Evolutionary conservation across 2,113 vertebrate genomes (phyloP).

Genomic region (Actenoides lindsayi): DNA sequence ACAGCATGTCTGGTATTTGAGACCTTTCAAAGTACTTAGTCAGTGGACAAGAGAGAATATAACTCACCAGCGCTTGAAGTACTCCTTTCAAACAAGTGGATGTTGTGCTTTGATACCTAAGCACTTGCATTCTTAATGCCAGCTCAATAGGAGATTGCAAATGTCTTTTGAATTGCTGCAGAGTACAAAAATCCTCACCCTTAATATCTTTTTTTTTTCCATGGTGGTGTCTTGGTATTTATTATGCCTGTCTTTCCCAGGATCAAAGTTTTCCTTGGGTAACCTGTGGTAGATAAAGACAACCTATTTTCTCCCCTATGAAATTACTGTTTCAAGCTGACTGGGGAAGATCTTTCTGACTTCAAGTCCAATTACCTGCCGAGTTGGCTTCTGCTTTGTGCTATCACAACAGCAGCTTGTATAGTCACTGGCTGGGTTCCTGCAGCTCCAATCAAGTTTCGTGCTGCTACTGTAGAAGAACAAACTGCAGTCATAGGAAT

Average conservation of each 20-base stretch:
- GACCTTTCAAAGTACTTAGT: neutral
- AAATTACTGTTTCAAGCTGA: slow-evolving; percentile 13
- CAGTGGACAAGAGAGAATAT: neutral
- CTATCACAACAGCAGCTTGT: slow-evolving; percentile 44
- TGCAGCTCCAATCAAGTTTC: slow-evolving; percentile 48
- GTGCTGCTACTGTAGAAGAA: slow-evolving; percentile 44
- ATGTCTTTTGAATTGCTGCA: neutral
- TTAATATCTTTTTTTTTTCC: neutral
- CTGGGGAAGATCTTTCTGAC: neutral
- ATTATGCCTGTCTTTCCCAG: neutral
- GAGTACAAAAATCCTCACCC: neutral
- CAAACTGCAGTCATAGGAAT: slow-evolving; percentile 27
- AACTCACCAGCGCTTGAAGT: neutral
- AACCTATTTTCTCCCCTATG: neutral
- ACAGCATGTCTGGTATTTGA: neutral
- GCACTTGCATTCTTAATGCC: neutral
- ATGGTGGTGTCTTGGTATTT: neutral
- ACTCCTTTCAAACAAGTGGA: neutral
- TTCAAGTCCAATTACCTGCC: slow-evolving; percentile 38
- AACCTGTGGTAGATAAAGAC: neutral
- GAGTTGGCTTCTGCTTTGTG: slow-evolving; percentile 41
- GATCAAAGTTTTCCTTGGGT: neutral
- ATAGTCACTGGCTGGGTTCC: slow-evolving; percentile 20
- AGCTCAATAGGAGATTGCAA: neutral
- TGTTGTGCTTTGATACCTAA: neutral